Base-by-base conservation (phyloP, 53 echinoderm and acorn worm species). In the Mesocentrotus franciscanus region DNA sequence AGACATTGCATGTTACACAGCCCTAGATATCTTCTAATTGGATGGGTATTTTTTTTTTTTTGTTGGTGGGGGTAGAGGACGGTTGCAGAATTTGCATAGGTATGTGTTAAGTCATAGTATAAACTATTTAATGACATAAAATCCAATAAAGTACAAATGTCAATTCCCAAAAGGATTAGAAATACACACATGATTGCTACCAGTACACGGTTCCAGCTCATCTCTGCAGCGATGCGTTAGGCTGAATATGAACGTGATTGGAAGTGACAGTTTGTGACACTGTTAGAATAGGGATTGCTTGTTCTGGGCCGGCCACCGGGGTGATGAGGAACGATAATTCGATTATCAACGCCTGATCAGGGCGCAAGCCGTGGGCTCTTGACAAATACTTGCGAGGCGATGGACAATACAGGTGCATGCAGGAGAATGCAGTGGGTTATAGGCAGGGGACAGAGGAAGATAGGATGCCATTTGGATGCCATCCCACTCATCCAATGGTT, bases 311-410 rank as follows among this genome's bases (percentile, higher is more conserved):
- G 81, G 90, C 90, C 90, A 60, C 58, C 56, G 14, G 60, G 60
- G 60, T 60, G 90, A 90, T 60, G 90, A 90, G 60, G 27, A 90
- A 60, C 60, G 60, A 90, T 90, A 90, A 90, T 90, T 59, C 13
- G 90, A 90, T 90, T 90, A 90, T 90, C 60, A 90, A 78, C 42
- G 90, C 90, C 90, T 90, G 90, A 90, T 90, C 90, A 90, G 58
- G 58, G 60, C 15, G 27, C 90, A 58, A 90, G 90, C 90, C 90
- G 42, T 81, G 81, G 81, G 81, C 81, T 81, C 81, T 81, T 39
- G 39, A 42, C 81, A 81, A 39, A 81, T 33, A 81, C 36, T 64
- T 12, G 20, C 64, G 64, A 64, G 16, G 81, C 34, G 27, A 81
- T 81, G 81, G 81, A 81, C 42, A 81, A 42, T 81, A 33, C 81